Percentiles rank a stretch among this genome's conserved stretches.
Evolutionary conservation across 2,888 invertebrate genomes (phyloP).

Genomic region (Trichacis sp.): DNA sequence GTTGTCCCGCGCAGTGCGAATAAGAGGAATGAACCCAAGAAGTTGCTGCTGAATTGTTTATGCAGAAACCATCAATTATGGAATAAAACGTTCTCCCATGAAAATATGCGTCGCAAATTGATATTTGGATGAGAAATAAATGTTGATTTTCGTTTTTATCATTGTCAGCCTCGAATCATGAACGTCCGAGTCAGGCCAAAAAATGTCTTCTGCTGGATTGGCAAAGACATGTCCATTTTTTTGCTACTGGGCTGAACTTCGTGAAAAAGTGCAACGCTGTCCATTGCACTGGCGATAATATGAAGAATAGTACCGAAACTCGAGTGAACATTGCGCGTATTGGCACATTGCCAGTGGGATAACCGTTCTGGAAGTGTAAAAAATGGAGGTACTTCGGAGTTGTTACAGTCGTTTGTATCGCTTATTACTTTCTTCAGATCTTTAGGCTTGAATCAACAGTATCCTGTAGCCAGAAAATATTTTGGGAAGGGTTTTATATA

Average conservation of each 20-base stretch:
- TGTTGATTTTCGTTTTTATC: neutral
- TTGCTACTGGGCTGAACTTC: slow-evolving; percentile 9
- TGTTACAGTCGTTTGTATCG: slow-evolving; percentile 15
- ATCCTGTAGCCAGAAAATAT: too few relatives aligned
- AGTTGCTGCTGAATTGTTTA: slow-evolving; percentile 36
- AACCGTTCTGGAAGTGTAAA: slow-evolving; percentile 23
- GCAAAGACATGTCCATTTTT: slow-evolving; percentile 38
- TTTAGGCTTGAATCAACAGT: too few relatives aligned
- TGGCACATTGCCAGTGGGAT: slow-evolving; percentile 31
- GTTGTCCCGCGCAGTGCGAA: slow-evolving; percentile 33
- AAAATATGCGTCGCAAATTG: too few relatives aligned
- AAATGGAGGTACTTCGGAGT: slow-evolving; percentile 22
- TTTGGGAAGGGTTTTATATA: too few relatives aligned
- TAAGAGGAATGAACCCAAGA: slow-evolving; percentile 35
- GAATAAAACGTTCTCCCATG: neutral
- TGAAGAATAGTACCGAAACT: slow-evolving; percentile 29
- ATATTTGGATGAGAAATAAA: too few relatives aligned
- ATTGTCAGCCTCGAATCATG: slow-evolving; percentile 25
- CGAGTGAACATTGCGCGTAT: slow-evolving; percentile 17
- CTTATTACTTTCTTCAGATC: too few relatives aligned
- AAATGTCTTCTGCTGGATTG: slow-evolving; percentile 39
- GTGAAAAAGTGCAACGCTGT: slow-evolving; percentile 37
- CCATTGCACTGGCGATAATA: slow-evolving; percentile 28
- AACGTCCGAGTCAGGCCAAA: slow-evolving; percentile 14
- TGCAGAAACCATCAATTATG: slow-evolving; percentile 12